Evolutionary conservation across 1,140 invertebrate genomes (phyloP), one percentile per base, ranked within the genome.

Genomic region (Drosophila tristis): DNA sequence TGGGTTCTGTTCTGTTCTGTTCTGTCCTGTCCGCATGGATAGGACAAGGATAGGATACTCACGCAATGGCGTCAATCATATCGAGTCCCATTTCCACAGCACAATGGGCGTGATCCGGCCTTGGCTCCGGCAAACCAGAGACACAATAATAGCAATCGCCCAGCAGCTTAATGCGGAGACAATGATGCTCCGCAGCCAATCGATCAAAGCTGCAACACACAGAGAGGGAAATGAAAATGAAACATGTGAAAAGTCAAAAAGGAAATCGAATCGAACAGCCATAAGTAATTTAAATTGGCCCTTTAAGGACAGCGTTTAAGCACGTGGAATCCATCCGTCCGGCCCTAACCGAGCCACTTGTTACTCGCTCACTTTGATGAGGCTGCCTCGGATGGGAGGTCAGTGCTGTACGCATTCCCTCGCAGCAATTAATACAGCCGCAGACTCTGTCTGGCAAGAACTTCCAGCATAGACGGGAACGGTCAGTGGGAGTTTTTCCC

Each of bases 121-220:
- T 93, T 0, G 97, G 94, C 91, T 98, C 97, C 0, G 97, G 97
- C 50, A 98, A 93, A 4, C 97, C 97, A 8, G 96, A 97, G 11
- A 98, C 97, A 92, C 97, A 98, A 93, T 98, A 98, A 93, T 99
- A 98, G 93, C 98, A 98, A 93, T 98, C 98, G 2, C 98, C 97
- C 2, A 98, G 94, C 16, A 98, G 94, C 93, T 98, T 98, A 91
- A 98, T 98, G 72, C 97, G 94, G 6, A 98, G 94, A 93, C 97
- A 98, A 92, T 98, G 96, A 92, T 98, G 97, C 89, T 98, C 96
- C 1, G 96, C 94, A 1, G 98, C 98, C 73, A 99, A 93, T 55
- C 96, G 95, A 93, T 99, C 98, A 92, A 99, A 99, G 78, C 98
- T 97, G 77, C 61, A 84, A 67, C 35, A 47, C 29, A 48, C 29